These are phyloP conservation scores for Drosophila auraria DNA, from an alignment of 1,140 invertebrate genomes.

Conservation along the genomic window DNA sequence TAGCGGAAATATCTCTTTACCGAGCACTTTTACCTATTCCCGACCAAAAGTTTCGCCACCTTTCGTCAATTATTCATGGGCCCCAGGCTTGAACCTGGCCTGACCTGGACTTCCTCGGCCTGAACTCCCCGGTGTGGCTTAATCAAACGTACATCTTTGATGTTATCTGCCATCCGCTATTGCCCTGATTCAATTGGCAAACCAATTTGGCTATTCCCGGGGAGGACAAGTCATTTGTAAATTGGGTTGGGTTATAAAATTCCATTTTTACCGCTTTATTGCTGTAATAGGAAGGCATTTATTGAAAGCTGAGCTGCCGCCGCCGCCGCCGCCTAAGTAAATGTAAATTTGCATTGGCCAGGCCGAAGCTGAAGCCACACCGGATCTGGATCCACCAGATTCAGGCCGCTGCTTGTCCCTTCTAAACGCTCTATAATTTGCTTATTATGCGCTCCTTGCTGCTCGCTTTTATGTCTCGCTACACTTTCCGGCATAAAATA, in stretches of 20 bases:
- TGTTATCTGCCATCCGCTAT: slow-evolving; percentile 24
- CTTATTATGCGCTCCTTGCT: slow-evolving; percentile 77
- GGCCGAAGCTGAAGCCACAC: background rate
- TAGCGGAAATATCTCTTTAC: background rate
- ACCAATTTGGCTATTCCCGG: slow-evolving; percentile 27
- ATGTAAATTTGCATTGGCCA: slow-evolving; percentile 73
- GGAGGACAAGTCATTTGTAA: slow-evolving; percentile 63
- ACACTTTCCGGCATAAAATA: slow-evolving; percentile 67
- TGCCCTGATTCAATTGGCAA: slow-evolving; percentile 40
- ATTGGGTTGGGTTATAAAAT: slow-evolving; percentile 70
- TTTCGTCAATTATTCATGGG: slow-evolving; percentile 19
- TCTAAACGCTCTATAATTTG: slow-evolving; percentile 83
- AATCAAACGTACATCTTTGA: slow-evolving; percentile 44
- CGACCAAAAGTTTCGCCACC: background rate
- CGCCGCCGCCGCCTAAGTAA: slow-evolving; percentile 55
- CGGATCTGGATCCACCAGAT: slow-evolving; percentile 4
- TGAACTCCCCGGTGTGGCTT: background rate
- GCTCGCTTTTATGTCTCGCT: slow-evolving; percentile 75
- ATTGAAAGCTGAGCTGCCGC: slow-evolving; percentile 46
- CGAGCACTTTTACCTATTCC: background rate
- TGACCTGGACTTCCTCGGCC: background rate
- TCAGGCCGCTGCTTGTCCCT: slow-evolving; percentile 53
- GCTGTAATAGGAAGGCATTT: slow-evolving; percentile 73
- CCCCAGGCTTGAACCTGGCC: background rate
- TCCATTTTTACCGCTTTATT: slow-evolving; percentile 70